phyloP scores from a whole-genome alignment of 2,113 vertebrate species.

The Dasypus novemcinctus region DNA sequence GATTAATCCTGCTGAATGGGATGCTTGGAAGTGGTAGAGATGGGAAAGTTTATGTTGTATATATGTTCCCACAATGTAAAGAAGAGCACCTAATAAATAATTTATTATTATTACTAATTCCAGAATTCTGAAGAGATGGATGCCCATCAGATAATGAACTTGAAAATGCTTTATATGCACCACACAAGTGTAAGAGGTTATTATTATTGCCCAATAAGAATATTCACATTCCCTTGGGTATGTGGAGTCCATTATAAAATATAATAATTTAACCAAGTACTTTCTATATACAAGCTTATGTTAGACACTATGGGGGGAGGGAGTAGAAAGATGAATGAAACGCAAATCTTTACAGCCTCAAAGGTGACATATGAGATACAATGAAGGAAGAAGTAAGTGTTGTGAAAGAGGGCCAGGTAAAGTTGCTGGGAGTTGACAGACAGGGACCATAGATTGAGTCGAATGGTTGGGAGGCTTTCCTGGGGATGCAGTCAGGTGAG shows the following conservation, averaged over 20 bases:
- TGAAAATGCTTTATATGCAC: neutral
- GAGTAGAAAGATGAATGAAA: neutral
- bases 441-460: neutral
- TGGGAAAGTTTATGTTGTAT: too few relatives aligned
- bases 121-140: slow-evolving; percentile 35
- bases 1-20: too few relatives aligned
- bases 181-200: neutral
- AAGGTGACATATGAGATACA: neutral
- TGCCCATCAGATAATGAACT: neutral
- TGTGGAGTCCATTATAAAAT: neutral
- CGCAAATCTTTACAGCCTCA: neutral
- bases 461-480: neutral
- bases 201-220: neutral
- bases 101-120: neutral
- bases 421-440: neutral
- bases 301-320: neutral
- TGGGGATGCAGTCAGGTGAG: neutral
- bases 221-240: neutral
- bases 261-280: neutral
- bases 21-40: too few relatives aligned
- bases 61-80: too few relatives aligned
- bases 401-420: neutral
- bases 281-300: neutral
- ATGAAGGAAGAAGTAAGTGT: neutral
- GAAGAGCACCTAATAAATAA: too few relatives aligned